These are phyloP conservation scores for Alcedo quadribrachys DNA, from an alignment of 2,797 vertebrate species.

Conservation along the genomic window DNA sequence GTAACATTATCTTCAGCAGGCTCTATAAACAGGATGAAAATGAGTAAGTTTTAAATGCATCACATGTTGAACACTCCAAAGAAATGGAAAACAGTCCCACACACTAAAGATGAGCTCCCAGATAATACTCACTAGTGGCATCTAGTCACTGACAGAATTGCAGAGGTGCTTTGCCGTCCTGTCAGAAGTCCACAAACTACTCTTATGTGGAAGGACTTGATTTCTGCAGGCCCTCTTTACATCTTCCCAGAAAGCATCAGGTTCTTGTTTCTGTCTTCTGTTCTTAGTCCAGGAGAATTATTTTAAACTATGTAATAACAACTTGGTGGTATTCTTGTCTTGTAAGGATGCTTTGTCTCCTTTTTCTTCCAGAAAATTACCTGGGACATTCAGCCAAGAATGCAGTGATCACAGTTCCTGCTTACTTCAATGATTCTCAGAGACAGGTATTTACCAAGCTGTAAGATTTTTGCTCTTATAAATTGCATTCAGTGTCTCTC, in stretches of 20 bases:
- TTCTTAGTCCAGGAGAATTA: neutral
- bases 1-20: neutral
- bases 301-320: neutral
- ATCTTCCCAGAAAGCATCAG: neutral
- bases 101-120: neutral
- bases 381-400: constrained; percentile 93
- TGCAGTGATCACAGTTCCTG: constrained; percentile 95
- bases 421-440: constrained; percentile 99
- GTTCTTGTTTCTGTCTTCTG: neutral
- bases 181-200: neutral
- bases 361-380: constrained; percentile 86
- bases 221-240: neutral
- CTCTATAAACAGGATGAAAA: neutral
- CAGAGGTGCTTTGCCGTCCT: neutral
- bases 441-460: constrained; percentile 85
- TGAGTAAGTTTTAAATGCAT: neutral
- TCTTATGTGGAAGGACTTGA: neutral
- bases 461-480: neutral
- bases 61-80: neutral
- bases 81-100: neutral
- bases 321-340: neutral
- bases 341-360: neutral
- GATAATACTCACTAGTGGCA: neutral
- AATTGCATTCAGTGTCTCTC: neutral
- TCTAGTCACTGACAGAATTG: neutral